A percentile compares a stretch with the other conserved stretches of the same genome.
These are phyloP conservation scores for Cyclargus thomasi DNA, from an alignment of 1,140 invertebrate species.

Conservation along the genomic window DNA sequence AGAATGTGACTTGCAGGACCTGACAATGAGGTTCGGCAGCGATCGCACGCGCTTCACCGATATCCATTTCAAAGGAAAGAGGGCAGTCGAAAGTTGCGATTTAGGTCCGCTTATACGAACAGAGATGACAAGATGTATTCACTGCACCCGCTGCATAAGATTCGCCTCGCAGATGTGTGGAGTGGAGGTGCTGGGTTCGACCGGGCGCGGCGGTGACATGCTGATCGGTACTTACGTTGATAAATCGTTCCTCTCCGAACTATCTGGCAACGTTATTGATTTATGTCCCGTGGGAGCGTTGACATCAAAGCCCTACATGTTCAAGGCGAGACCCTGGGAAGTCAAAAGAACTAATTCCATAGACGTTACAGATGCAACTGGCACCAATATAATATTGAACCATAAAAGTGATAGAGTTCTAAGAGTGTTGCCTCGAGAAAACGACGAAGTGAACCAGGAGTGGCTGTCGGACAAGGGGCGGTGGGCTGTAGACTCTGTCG, in stretches of 20 bases:
- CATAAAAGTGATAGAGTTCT: conserved; percentile 83
- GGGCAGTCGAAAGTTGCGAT: conserved; percentile 87
- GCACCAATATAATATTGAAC: conserved; percentile 84
- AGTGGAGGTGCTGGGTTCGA: conserved; percentile 85
- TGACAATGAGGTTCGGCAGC: conserved; percentile 98
- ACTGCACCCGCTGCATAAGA: conserved; percentile 87
- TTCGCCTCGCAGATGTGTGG: conserved; percentile 85
- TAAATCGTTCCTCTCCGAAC: conserved; percentile 97
- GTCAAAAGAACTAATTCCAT: conserved; percentile 80
- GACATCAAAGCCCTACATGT: conserved; percentile 97
- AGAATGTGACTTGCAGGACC: conserved; percentile 98
- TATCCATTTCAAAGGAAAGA: conserved; percentile 93
- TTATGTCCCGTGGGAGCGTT: conserved; percentile 98
- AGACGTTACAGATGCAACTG: conserved; percentile 86
- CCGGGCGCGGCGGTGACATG: conserved; percentile 79
- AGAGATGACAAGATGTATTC: conserved; percentile 89
- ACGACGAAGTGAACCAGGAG: conserved; percentile 88
- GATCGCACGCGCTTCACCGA: conserved; percentile 96
- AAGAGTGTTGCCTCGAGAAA: conserved; percentile 81
- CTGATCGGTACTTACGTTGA: conserved; percentile 98
- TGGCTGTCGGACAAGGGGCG: conserved; percentile 87
- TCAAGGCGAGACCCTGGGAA: conserved; percentile 81
- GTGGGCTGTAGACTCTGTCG: conserved; percentile 86
- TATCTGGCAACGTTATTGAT: conserved; percentile 99
- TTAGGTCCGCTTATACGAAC: conserved; percentile 86